Base-by-base conservation (phyloP, 2,113 vertebrate species). In the Oryzias melastigma region DNA sequence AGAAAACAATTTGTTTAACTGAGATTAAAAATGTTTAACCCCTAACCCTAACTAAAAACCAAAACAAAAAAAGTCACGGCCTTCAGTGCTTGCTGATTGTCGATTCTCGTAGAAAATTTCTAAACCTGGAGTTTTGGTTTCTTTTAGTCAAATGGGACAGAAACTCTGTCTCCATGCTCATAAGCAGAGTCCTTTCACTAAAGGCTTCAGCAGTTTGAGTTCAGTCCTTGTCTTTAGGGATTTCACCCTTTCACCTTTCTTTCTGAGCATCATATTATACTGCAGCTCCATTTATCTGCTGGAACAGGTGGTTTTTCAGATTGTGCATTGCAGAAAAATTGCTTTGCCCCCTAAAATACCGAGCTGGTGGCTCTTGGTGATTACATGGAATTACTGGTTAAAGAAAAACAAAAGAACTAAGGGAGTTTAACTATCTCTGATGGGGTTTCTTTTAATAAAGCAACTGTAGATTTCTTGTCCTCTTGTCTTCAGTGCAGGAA, bases 261-360 rank as follows among this genome's bases (percentile, higher is more conserved):
- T 58, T 49, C 27, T 22, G 15, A 45, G 14, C 29, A 27, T 27
- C 22, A 46, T 7, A 7, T 47, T 12, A 46, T 49, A 49, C 27
- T 7, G 13, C 45, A 60, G 29, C n/a, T 50, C 45, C 40, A 46
- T 49, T 48, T 20, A 60, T 49, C 27, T 40, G 46, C 46, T 41
- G 18, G 14, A 15, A 22, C 53, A 22, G 53, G 29, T 29, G 40
- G 19, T 29, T 52, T n/a, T 17, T 29, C 25, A 41, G 35, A n/a
- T 19, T 43, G 51, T 62, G 20, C 24, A 43, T 51, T 52, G 19
- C 40, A 43, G 16, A 24, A 22, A 51, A 50, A 42, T 51, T 62
- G 49, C 25, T 51, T 24, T 52, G 19, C 35, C 53, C 25, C 40
- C 52, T 41, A 41, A 54, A 54, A 54, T 35, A 54, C 12, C 1